Base-by-base conservation (phyloP, 2,888 invertebrate species). In the Lasioglossum oenotherae region DNA sequence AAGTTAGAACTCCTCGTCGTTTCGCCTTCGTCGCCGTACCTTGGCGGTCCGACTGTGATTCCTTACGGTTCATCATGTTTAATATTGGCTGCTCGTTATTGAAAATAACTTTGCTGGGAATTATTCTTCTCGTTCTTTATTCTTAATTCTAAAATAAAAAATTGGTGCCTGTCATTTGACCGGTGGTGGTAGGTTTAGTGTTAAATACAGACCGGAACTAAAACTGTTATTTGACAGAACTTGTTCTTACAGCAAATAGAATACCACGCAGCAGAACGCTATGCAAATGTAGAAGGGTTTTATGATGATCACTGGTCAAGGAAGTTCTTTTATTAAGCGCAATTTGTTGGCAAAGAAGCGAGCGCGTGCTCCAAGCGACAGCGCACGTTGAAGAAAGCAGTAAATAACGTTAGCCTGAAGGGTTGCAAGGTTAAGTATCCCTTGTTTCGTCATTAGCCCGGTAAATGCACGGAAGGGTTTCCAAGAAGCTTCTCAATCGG, bases 401-500 rank as follows among this genome's bases (percentile, higher is more conserved):
- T 77, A 69, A 69, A 77, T 46, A 73, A 23, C 27, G 60, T 19
- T 44, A 12, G 14, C 31, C n/a, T 41, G 10, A 49, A 38, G 46
- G 35, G 60, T 35, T n/a, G 60, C 64, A 83, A 31, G 14, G 38
- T 60, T 49, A 53, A 46, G n/a, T 35, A 14, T 10, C 27, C 35
- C 2, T 53, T 53, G 84, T 73, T 41, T 41, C 57, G n/a, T 4
- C 67, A 41, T 49, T 73, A 57, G 41, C 41, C 27, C 10, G 19
- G 46, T 57, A 60, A 73, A 75, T 77, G 60, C 77, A 78, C 73
- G 71, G 74, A 35, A 57, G 31, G 38, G 35, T 87, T 82, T 69
- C 46, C 23, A 67, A 74, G 69, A 57, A 80, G 41, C 53, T 74
- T 80, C 78, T 83, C 57, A 35, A 84, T 85, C 44, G 60, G 53